Evolutionary conservation across 2,113 vertebrate species (phyloP).

Genomic region (Chaenocephalus aceratus): DNA sequence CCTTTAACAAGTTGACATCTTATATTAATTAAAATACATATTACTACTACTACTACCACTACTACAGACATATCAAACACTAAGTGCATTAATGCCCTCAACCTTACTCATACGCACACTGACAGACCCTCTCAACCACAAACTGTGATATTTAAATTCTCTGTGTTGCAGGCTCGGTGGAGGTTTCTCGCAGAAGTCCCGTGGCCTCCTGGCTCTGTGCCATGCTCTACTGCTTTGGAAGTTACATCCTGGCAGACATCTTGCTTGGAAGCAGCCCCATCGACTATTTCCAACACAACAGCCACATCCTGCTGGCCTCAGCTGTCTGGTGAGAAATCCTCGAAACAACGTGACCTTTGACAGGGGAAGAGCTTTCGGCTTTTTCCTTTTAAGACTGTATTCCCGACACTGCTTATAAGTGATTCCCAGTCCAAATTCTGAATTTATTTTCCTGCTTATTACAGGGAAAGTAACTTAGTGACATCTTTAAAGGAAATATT

Average conservation of each 20-base stretch:
- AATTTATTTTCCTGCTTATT: not conserved
- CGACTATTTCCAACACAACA: conserved; percentile 94
- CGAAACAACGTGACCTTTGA: not conserved
- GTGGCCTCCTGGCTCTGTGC: conserved; percentile 96
- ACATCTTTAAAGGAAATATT: not conserved
- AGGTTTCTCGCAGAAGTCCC: conserved; percentile 93
- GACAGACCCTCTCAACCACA: not conserved
- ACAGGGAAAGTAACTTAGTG: not conserved
- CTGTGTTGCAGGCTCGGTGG: conserved; percentile 87
- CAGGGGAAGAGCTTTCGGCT: not conserved
- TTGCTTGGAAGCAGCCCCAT: conserved; percentile 92
- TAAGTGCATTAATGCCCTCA: not conserved
- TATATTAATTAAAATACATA: not conserved
- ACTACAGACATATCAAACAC: not conserved
- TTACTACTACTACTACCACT: no score
- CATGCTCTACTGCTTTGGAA: conserved; percentile 98
- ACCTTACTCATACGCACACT: not conserved
- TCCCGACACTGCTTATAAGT: not conserved
- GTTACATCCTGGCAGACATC: conserved; percentile 94
- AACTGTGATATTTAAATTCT: not conserved
- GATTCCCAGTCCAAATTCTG: not conserved
- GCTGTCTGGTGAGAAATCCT: conserved; percentile 90
- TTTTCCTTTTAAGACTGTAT: not conserved
- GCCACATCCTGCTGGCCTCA: conserved; percentile 93
- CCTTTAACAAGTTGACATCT: not conserved